Evolutionary conservation across 2,113 vertebrate genomes (phyloP).

Genomic region (Campylorhamphus procurvoides): DNA sequence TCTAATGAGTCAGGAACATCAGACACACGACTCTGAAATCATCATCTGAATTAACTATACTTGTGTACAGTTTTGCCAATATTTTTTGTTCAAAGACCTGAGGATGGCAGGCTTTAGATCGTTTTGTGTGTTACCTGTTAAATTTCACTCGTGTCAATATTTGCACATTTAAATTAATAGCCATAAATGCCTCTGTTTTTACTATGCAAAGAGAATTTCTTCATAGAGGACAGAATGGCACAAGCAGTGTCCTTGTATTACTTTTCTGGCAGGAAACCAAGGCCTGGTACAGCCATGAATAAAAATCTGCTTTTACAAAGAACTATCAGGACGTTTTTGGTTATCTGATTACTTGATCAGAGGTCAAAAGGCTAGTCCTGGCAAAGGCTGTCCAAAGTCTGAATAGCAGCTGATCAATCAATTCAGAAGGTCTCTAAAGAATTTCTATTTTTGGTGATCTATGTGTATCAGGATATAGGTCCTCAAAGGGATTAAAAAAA

Average conservation of each 20-base stretch:
- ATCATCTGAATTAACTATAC: not conserved
- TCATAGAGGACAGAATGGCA: not conserved
- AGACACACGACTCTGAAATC: not conserved
- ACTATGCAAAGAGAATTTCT: slow-evolving; percentile 6
- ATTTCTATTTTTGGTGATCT: slow-evolving; percentile 9
- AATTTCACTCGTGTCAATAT: not conserved
- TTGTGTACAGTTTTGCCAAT: not conserved
- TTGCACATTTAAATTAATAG: slow-evolving; percentile 8
- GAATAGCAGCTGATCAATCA: slow-evolving; percentile 2
- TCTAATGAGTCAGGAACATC: not conserved
- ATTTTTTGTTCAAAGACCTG: not conserved
- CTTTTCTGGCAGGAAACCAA: not conserved
- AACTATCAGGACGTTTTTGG: slow-evolving; percentile 21
- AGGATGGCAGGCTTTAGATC: not conserved
- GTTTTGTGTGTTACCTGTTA: not conserved
- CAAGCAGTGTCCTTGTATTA: not conserved
- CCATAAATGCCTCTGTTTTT: not conserved
- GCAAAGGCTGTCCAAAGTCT: slow-evolving; percentile 46
- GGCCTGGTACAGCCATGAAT: not conserved
- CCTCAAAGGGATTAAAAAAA: not conserved
- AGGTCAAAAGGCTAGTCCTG: slow-evolving; percentile 23
- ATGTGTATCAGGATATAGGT: not conserved
- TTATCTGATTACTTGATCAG: slow-evolving; percentile 24
- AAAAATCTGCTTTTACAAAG: not conserved
- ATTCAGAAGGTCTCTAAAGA: not conserved